Evolutionary conservation across 2,888 invertebrate genomes (phyloP).

Genomic region (Melanophora roralis): DNA sequence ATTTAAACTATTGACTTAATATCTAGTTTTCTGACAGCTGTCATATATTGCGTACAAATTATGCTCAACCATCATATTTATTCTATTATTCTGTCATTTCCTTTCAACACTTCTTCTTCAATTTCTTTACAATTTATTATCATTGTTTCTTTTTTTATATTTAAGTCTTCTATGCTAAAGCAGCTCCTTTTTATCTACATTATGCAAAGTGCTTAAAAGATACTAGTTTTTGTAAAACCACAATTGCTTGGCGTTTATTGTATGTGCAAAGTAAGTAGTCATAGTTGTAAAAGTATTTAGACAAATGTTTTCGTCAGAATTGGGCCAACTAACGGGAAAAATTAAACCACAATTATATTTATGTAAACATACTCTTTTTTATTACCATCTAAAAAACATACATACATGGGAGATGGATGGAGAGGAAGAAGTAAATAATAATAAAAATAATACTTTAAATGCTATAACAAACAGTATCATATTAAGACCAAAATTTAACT

Average conservation of each 20-base stretch:
- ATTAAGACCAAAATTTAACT: slow-evolving; percentile 27
- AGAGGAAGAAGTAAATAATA: slow-evolving; percentile 18
- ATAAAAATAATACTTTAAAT: slow-evolving; percentile 1
- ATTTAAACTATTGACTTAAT: too few species aligned
- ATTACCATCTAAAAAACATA: slow-evolving; percentile 36
- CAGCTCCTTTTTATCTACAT: neutral
- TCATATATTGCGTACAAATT: too few species aligned
- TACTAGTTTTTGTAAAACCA: slow-evolving; percentile 23
- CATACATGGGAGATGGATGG: neutral
- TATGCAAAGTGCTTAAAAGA: neutral
- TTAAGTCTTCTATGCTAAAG: neutral
- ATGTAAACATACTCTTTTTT: neutral
- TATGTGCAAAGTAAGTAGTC: too few species aligned
- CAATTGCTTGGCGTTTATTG: slow-evolving; percentile 11
- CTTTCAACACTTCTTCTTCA: too few species aligned
- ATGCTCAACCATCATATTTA: too few species aligned
- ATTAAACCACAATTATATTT: slow-evolving; percentile 53
- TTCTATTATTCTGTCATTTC: too few species aligned
- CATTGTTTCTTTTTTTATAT: neutral
- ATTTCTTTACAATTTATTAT: too few species aligned
- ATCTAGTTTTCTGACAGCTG: too few species aligned
- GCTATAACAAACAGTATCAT: neutral
- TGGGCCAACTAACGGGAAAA: slow-evolving; percentile 57
- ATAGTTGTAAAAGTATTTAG: slow-evolving; percentile 7
- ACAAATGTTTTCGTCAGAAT: slow-evolving; percentile 46